These are phyloP conservation scores for Iphiclides podalirius DNA, from an alignment of 2,888 invertebrate genomes.

Conservation along the genomic window DNA sequence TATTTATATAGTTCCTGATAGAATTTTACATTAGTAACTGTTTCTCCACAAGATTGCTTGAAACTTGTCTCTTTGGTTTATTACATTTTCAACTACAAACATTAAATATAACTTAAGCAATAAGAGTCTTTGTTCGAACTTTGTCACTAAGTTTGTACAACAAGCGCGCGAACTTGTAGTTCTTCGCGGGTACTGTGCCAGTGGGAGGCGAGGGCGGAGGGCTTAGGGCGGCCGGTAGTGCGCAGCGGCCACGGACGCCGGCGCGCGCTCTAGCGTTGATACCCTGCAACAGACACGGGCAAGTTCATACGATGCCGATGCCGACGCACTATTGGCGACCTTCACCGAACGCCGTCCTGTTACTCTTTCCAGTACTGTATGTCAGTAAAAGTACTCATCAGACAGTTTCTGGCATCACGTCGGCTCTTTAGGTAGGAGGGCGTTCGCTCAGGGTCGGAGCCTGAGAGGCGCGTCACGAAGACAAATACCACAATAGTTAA, in stretches of 20 bases:
- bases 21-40: too few relatives aligned
- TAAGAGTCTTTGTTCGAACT: background rate
- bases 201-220: background rate
- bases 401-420: too few relatives aligned
- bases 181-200: too few relatives aligned
- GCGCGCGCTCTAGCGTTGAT: constrained; percentile 59
- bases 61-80: too few relatives aligned
- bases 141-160: background rate
- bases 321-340: background rate
- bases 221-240: constrained; percentile 41
- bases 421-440: background rate
- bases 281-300: constrained; percentile 46
- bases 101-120: too few relatives aligned
- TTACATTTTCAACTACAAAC: too few relatives aligned
- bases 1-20: too few relatives aligned
- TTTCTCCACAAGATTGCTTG: too few relatives aligned
- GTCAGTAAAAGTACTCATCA: too few relatives aligned
- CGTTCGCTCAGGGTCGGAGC: background rate
- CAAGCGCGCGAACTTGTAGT: background rate
- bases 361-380: too few relatives aligned
- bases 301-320: background rate
- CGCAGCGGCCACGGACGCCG: constrained; percentile 28
- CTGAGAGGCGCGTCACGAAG: background rate
- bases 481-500: constrained; percentile 7
- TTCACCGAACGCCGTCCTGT: background rate